Conservation (phyloP, 2,797 vertebrate species). For the Oceanodroma leucorhoa region DNA sequence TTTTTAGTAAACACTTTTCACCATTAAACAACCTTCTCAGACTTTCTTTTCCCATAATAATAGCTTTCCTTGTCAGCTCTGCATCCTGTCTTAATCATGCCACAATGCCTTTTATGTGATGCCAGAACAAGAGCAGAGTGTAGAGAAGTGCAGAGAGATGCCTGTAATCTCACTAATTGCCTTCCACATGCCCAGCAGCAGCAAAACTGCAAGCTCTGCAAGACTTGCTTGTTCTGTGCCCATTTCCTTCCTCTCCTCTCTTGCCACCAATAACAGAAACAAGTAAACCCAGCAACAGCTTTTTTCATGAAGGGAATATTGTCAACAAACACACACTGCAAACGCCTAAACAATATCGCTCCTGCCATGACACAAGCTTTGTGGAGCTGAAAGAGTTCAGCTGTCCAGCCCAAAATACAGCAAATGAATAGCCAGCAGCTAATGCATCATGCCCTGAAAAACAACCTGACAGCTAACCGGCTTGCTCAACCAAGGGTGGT, state of each 20-base stretch:
- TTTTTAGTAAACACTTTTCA: not conserved
- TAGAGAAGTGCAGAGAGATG: not conserved
- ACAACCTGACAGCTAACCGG: not conserved
- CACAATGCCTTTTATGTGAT: not conserved
- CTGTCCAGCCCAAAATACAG: not conserved
- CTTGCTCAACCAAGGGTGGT: not conserved
- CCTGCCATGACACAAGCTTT: not conserved
- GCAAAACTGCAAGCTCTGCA: not conserved
- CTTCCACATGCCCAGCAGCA: not conserved
- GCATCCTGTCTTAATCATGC: not conserved
- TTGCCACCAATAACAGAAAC: not conserved
- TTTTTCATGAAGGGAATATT: not conserved
- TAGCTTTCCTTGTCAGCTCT: not conserved
- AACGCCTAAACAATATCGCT: not conserved
- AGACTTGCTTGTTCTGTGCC: not conserved
- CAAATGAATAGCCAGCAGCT: not conserved
- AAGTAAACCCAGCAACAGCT: not conserved
- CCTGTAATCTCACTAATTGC: slow-evolving; percentile 24
- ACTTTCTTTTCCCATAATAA: not conserved
- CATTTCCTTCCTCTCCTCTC: not conserved
- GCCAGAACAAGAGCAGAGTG: not conserved
- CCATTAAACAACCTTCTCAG: not conserved
- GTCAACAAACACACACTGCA: not conserved
- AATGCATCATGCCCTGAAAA: not conserved
- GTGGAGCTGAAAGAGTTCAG: not conserved